Evolutionary conservation across 1,140 invertebrate species (phyloP).

Genomic region (Scaptodrosophila lebanonensis): DNA sequence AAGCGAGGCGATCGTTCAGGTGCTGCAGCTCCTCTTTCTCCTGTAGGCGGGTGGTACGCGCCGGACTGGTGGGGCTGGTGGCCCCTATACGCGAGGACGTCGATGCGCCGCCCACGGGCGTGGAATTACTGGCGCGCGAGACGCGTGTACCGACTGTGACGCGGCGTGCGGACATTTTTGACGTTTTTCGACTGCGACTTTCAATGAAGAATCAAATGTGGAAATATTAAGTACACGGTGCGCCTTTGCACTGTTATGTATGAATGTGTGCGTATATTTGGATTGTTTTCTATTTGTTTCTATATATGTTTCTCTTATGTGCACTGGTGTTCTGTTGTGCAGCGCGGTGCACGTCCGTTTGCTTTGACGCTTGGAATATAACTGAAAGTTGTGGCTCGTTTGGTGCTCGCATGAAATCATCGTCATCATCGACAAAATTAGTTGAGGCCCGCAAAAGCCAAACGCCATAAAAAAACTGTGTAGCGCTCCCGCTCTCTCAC

Average conservation of each 20-base stretch:
- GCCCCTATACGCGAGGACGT: slow-evolving; percentile 51
- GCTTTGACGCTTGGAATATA: slow-evolving; percentile 53
- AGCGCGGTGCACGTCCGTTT: slow-evolving; percentile 46
- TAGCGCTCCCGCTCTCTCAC: slow-evolving; percentile 8
- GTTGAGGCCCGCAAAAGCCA: slow-evolving; percentile 9
- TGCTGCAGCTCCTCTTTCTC: slow-evolving; percentile 96
- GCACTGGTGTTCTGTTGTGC: slow-evolving; percentile 1
- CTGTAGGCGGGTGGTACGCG: slow-evolving; percentile 90
- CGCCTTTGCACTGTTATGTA: background rate
- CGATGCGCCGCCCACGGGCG: slow-evolving; percentile 56
- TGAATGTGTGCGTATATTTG: slow-evolving; percentile 6
- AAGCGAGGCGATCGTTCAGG: slow-evolving; percentile 96
- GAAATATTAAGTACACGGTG: slow-evolving; percentile 46
- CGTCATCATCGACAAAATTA: slow-evolving; percentile 69
- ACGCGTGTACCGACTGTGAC: slow-evolving; percentile 65
- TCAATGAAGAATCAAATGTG: slow-evolving; percentile 18
- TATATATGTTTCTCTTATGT: background rate
- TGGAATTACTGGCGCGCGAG: slow-evolving; percentile 68
- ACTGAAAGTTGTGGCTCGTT: slow-evolving; percentile 45
- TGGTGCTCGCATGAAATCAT: slow-evolving; percentile 36
- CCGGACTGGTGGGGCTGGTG: slow-evolving; percentile 83
- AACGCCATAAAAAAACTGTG: slow-evolving; percentile 33
- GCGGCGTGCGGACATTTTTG: slow-evolving; percentile 68
- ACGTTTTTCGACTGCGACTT: slow-evolving; percentile 6
- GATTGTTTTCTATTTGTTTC: slow-evolving; percentile 2